These are phyloP conservation scores for Bettongia penicillata DNA, from an alignment of 2,113 vertebrate genomes.

Conservation along the genomic window DNA sequence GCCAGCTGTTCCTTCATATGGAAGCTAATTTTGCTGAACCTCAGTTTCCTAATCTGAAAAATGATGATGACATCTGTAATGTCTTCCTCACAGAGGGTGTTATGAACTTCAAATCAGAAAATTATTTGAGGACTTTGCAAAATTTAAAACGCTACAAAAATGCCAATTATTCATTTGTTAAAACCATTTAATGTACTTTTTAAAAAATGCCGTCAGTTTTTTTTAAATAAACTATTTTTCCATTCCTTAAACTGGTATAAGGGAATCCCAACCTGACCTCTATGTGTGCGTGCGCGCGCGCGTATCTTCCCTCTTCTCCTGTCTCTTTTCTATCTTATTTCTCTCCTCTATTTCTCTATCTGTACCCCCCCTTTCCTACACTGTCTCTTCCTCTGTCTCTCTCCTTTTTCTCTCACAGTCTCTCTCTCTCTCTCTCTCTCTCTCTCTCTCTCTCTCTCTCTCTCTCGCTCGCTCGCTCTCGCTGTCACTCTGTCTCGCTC, in stretches of 20 bases:
- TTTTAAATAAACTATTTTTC: conserved; percentile 40
- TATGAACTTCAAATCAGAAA: not conserved
- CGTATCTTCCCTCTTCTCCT: not conserved
- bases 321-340: not conserved
- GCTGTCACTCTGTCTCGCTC: too few relatives aligned
- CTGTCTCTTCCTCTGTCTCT: not conserved
- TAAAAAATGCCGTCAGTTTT: conserved; percentile 32
- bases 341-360: not conserved
- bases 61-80: not conserved
- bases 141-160: not conserved
- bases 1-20: not conserved
- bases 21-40: not conserved
- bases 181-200: conserved; percentile 5
- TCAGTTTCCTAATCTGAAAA: not conserved
- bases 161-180: conserved; percentile 47
- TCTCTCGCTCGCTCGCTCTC: not conserved
- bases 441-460: not conserved
- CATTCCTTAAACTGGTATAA: conserved; percentile 64
- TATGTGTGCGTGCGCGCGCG: not conserved
- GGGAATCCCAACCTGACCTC: not conserved
- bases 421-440: not conserved
- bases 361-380: not conserved
- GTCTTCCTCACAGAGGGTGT: not conserved
- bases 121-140: conserved; percentile 16
- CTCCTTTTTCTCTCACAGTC: not conserved